Evolutionary conservation across 1,140 invertebrate genomes (phyloP), one percentile per base, ranked within the genome.

Genomic region (Carcinoscorpius rotundicauda): DNA sequence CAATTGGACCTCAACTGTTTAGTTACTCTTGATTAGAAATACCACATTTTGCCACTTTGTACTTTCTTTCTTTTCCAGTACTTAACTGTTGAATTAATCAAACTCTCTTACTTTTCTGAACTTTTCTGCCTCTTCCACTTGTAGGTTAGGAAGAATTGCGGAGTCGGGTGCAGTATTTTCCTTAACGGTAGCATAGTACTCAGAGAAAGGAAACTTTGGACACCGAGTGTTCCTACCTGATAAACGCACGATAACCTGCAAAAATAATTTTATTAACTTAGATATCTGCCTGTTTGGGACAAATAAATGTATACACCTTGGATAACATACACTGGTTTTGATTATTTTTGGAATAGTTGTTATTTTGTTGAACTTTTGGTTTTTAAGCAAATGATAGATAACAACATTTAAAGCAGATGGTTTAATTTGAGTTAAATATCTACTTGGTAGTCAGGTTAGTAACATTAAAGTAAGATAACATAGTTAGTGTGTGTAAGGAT

Each of bases 161-260:
- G 70, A 68, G 64, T 73, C 72, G 0, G 68, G 62, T 4, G 68
- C 65, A 9, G 72, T 66, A 58, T 71, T 73, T 67, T 73, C 72
- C 29, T 68, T 57, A 9, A 73, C 68, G 3, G 71, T 66, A 8
- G 72, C 71, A 62, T 70, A 73, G 61, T 73, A 73, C 66, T 73
- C 71, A 49, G 68, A 68, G 51, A 73, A 73, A 3, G 72, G 72
- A 56, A 73, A 73, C 60, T 71, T 71, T 6, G 72, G 70, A 64
- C 72, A 73, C 48, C 70, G 59, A 6, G 65, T 66, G 53, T 68
- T 70, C 4, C 63, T 63, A 57, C 72, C 71, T 10, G 61, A 64
- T n/a, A 73, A 52, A 10, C 67, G 64, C 4, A 73, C 65, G 4
- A 73, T 68, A 50, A 73, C 71, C 66, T 68, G 29, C 4, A 64